Conservation (phyloP, 2,888 invertebrate genomes). For the Netelia inedita region DNA sequence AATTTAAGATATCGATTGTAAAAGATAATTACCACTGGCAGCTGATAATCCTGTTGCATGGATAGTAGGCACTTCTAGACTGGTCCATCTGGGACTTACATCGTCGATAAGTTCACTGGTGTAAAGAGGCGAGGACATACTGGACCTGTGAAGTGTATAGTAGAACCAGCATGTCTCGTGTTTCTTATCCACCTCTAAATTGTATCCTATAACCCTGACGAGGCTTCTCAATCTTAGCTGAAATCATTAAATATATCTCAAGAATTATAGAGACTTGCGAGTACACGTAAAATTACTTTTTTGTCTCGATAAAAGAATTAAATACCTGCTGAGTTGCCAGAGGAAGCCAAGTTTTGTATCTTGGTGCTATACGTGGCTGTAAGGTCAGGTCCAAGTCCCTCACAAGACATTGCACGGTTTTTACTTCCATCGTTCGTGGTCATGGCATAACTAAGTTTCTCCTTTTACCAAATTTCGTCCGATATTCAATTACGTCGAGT, state of each 20-base stretch:
- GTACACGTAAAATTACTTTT: conserved; percentile 27
- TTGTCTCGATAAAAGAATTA: conserved; percentile 31
- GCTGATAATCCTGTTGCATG: conserved; percentile 85
- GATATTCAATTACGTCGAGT: neutral
- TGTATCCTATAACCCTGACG: conserved; percentile 90
- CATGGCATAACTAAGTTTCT: conserved; percentile 72
- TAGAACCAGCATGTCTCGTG: conserved; percentile 88
- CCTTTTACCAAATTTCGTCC: conserved; percentile 8
- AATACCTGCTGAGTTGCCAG: conserved; percentile 93
- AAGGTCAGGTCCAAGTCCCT: conserved; percentile 83
- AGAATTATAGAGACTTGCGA: too few species aligned
- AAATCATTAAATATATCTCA: conserved; percentile 74
- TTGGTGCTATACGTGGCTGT: conserved; percentile 86
- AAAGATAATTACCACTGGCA: conserved; percentile 80
- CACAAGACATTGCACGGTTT: conserved; percentile 79
- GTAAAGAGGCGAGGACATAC: conserved; percentile 94
- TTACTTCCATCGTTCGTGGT: conserved; percentile 80
- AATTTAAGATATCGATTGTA: conserved; percentile 1
- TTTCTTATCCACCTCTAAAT: conserved; percentile 86
- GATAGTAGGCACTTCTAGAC: conserved; percentile 89
- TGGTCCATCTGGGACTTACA: conserved; percentile 93
- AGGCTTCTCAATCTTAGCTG: conserved; percentile 92
- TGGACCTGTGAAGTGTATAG: conserved; percentile 92
- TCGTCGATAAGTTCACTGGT: conserved; percentile 92
- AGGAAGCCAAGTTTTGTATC: conserved; percentile 93